These are phyloP conservation scores for Drosophila austrosaltans DNA, from an alignment of 2,888 invertebrate genomes.

Conservation along the genomic window DNA sequence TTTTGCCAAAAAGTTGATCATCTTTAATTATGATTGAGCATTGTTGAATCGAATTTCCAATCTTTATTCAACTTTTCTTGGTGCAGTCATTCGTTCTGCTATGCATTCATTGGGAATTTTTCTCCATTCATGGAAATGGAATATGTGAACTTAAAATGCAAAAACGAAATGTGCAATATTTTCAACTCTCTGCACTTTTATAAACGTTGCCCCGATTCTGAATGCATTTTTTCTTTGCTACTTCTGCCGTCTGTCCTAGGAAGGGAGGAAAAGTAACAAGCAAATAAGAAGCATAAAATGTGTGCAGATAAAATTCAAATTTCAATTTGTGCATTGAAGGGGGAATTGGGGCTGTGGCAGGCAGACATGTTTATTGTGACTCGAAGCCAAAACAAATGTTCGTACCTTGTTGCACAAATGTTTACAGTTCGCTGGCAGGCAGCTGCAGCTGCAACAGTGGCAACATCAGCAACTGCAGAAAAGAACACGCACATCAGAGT, in stretches of 20 bases:
- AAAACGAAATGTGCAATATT: slow-evolving; percentile 62
- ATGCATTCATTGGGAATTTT: slow-evolving; percentile 13
- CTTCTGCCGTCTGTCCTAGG: neutral
- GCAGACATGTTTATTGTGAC: slow-evolving; percentile 61
- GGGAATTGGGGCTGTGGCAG: slow-evolving; percentile 5
- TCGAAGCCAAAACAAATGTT: slow-evolving; percentile 72
- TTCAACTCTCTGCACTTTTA: slow-evolving; percentile 50
- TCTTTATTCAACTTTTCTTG: slow-evolving; percentile 3
- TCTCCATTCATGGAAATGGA: slow-evolving; percentile 8
- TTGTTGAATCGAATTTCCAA: neutral
- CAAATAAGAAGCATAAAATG: slow-evolving; percentile 68
- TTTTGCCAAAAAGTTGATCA: neutral
- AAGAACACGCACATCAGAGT: slow-evolving; percentile 22
- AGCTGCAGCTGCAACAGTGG: slow-evolving; percentile 26
- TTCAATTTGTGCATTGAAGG: slow-evolving; percentile 63
- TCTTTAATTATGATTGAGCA: neutral
- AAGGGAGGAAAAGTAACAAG: slow-evolving; percentile 38
- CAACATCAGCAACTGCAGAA: slow-evolving; percentile 5
- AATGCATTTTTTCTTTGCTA: slow-evolving; percentile 32
- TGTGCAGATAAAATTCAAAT: slow-evolving; percentile 72
- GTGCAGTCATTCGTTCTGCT: neutral
- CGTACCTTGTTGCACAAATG: slow-evolving; percentile 70
- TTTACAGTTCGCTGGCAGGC: slow-evolving; percentile 60
- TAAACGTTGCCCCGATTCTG: slow-evolving; percentile 48
- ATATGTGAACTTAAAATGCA: slow-evolving; percentile 56